phyloP scores from a whole-genome alignment of 2,113 vertebrate species.

The Entosphenus tridentatus region DNA sequence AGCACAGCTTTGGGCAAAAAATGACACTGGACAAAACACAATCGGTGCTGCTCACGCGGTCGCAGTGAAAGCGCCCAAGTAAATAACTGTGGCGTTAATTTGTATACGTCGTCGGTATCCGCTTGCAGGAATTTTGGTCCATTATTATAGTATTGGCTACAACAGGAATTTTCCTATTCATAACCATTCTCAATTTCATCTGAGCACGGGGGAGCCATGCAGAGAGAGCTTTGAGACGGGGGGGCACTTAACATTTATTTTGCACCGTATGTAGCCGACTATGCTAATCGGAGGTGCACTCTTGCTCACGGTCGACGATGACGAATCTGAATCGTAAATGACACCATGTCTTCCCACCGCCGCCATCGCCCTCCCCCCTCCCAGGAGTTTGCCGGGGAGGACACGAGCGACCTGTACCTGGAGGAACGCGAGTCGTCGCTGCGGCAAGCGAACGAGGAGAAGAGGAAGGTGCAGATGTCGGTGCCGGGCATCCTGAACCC shows the following conservation, averaged over 20 bases:
- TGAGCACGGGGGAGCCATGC: no score
- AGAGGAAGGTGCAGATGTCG: constrained; percentile 86
- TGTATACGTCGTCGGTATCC: neutral
- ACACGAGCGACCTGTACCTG: constrained; percentile 73
- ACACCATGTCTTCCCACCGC: no score
- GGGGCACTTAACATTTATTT: neutral
- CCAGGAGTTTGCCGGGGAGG: constrained; percentile 85
- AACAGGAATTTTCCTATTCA: neutral
- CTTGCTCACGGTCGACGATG: no score
- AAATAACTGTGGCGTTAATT: neutral
- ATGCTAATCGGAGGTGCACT: no score
- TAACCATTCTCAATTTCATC: no score
- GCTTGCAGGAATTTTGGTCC: neutral
- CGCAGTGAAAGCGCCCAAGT: neutral
- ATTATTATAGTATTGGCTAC: neutral
- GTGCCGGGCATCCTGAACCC: constrained; percentile 93
- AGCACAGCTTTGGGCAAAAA: constrained; percentile 6
- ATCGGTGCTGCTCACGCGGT: neutral
- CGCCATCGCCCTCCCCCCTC: constrained; percentile 9
- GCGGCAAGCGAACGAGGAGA: constrained; percentile 83
- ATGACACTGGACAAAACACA: neutral
- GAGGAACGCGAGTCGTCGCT: constrained; percentile 73
- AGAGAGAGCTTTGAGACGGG: neutral
- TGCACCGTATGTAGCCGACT: neutral
- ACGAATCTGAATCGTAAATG: no score